Conservation (phyloP, 2,888 invertebrate genomes). For the Pimpla rufipes region DNA sequence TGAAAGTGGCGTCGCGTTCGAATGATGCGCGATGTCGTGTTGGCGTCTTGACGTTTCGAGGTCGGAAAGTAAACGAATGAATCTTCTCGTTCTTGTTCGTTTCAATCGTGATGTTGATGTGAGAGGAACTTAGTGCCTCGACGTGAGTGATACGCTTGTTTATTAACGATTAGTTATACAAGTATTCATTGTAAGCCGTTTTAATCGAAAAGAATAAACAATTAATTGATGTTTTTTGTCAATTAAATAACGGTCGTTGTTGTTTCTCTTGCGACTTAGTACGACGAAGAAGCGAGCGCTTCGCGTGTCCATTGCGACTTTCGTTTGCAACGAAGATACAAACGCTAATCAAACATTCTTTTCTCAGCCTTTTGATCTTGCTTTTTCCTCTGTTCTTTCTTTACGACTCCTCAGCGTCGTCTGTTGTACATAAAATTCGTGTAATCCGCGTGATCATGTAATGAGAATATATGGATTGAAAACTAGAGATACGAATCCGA, state of each 20-base stretch:
- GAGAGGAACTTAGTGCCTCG: slow-evolving; percentile 78
- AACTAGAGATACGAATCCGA: slow-evolving; percentile 12
- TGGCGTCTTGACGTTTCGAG: slow-evolving; percentile 30
- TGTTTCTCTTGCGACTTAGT: slow-evolving; percentile 69
- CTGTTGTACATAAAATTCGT: slow-evolving; percentile 62
- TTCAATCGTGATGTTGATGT: slow-evolving; percentile 21
- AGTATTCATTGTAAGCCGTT: slow-evolving; percentile 78
- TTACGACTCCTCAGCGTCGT: slow-evolving; percentile 56
- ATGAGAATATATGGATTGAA: slow-evolving; percentile 57
- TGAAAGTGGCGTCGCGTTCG: slow-evolving; percentile 41
- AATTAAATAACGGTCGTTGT: slow-evolving; percentile 74
- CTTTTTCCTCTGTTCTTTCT: slow-evolving; percentile 40
- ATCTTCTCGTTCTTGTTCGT: not conserved
- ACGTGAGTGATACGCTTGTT: slow-evolving; percentile 77
- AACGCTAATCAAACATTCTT: slow-evolving; percentile 2
- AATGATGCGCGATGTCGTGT: too few species aligned
- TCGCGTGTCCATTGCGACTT: slow-evolving; percentile 8
- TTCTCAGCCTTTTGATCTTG: slow-evolving; percentile 47
- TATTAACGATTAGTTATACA: slow-evolving; percentile 75
- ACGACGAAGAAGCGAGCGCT: slow-evolving; percentile 3
- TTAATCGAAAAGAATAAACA: slow-evolving; percentile 68
- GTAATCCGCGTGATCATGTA: slow-evolving; percentile 58
- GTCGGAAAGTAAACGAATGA: slow-evolving; percentile 18
- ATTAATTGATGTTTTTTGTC: slow-evolving; percentile 79
- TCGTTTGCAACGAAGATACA: slow-evolving; percentile 59